Percentiles rank a stretch among this genome's conserved stretches.
These are phyloP conservation scores for Leuciscus idus DNA, from an alignment of 2,113 vertebrate species.

Conservation along the genomic window DNA sequence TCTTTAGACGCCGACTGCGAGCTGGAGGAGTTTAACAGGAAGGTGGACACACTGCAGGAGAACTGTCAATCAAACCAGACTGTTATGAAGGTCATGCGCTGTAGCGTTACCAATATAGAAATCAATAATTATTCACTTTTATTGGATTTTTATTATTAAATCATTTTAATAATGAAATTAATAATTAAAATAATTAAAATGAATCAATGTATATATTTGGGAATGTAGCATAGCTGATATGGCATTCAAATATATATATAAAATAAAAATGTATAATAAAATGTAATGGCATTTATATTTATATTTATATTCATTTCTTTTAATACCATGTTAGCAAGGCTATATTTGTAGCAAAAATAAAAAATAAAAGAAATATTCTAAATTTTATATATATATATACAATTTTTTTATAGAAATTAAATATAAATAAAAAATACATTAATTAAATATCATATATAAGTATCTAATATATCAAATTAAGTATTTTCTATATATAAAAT, in stretches of 20 bases:
- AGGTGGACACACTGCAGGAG: conserved; percentile 78
- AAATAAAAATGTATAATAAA: neutral
- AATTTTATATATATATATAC: too few species aligned
- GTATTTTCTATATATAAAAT: too few species aligned
- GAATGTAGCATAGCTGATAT: neutral
- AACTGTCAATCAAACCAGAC: conserved; percentile 69
- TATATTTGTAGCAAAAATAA: too few species aligned
- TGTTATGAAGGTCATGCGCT: neutral
- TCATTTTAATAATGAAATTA: neutral
- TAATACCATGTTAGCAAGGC: too few species aligned
- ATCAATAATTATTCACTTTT: neutral
- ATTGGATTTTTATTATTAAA: neutral
- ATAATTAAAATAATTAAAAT: neutral
- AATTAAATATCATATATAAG: too few species aligned
- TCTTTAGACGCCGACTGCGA: conserved; percentile 73
- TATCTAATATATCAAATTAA: too few species aligned
- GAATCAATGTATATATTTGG: neutral
- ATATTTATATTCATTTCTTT: too few species aligned
- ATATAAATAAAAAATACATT: too few species aligned
- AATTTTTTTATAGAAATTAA: too few species aligned
- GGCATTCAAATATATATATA: neutral
- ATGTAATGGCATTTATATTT: neutral
- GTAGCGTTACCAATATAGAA: neutral
- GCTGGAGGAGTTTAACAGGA: conserved; percentile 70
- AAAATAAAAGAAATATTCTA: too few species aligned